Conservation (phyloP, 1,140 invertebrate species). For the Vanessa atalanta region DNA sequence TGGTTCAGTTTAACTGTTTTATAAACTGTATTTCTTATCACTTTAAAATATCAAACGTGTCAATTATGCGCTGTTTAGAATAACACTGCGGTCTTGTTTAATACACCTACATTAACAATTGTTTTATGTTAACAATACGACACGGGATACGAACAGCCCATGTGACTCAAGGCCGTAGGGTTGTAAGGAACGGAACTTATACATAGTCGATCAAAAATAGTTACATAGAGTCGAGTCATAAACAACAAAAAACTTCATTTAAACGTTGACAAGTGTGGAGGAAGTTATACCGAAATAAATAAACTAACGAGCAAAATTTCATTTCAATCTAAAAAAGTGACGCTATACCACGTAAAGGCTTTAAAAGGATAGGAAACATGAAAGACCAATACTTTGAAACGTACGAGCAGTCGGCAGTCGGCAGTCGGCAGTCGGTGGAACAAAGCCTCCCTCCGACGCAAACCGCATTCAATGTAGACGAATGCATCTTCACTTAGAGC, state of each 20-base stretch:
- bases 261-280: background rate
- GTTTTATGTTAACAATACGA: too few species aligned
- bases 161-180: too few species aligned
- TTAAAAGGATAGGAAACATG: slow-evolving; percentile 5
- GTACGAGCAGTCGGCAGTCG: slow-evolving; percentile 10
- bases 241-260: background rate
- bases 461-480: slow-evolving; percentile 50
- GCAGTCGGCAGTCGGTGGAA: slow-evolving; percentile 18
- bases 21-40: too few species aligned
- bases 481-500: slow-evolving; percentile 53
- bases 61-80: too few species aligned
- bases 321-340: background rate
- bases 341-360: background rate
- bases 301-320: background rate
- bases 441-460: slow-evolving; percentile 32
- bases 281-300: background rate
- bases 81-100: too few species aligned
- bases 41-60: too few species aligned
- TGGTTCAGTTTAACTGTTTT: too few species aligned
- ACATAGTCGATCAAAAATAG: too few species aligned
- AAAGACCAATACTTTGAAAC: slow-evolving; percentile 7
- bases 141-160: too few species aligned
- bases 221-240: too few species aligned
- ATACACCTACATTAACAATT: too few species aligned
- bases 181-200: too few species aligned